A percentile compares a stretch with the other conserved stretches of the same genome.
phyloP scores from a whole-genome alignment of 1,140 invertebrate species.

The Drosophila aff. region DNA sequence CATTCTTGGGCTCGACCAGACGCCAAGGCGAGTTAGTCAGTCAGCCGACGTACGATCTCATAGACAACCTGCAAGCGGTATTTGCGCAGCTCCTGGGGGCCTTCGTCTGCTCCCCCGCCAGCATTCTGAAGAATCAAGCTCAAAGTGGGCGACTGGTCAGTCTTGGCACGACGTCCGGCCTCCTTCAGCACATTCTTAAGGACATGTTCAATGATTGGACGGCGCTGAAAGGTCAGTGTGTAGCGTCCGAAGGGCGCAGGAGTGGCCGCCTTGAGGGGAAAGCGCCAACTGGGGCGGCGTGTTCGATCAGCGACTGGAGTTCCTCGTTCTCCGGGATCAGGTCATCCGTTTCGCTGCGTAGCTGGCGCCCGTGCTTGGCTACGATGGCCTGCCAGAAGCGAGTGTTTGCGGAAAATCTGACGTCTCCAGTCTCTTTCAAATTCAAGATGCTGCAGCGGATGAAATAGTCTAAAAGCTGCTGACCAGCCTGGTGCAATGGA shows the following conservation, averaged over 20 bases:
- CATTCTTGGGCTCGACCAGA: constrained; percentile 15
- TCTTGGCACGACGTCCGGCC: constrained; percentile 9
- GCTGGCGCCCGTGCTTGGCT: not conserved
- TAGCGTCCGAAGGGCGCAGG: constrained; percentile 37
- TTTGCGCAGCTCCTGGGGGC: constrained; percentile 33
- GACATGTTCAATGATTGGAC: constrained; percentile 39
- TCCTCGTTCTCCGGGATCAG: constrained; percentile 26
- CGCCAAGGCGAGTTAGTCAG: constrained; percentile 56
- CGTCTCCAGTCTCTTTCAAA: constrained; percentile 27
- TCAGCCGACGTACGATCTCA: constrained; percentile 40
- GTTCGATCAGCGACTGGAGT: constrained; percentile 24
- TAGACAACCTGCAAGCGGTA: constrained; percentile 56
- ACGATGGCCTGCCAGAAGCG: constrained; percentile 42
- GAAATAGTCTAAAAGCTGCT: constrained; percentile 40
- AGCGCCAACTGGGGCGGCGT: constrained; percentile 31
- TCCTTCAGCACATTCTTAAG: constrained; percentile 16
- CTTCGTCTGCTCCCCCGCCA: constrained; percentile 20
- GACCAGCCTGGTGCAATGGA: constrained; percentile 25
- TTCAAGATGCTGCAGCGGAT: constrained; percentile 47
- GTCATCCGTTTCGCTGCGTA: constrained; percentile 5
- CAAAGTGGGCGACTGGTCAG: constrained; percentile 3
- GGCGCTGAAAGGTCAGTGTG: constrained; percentile 48
- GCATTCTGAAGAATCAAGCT: constrained; percentile 2
- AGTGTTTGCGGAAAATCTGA: constrained; percentile 33
- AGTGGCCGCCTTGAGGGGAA: constrained; percentile 22